Conservation (phyloP, 2,113 vertebrate species). For the Tenrec ecaudatus region DNA sequence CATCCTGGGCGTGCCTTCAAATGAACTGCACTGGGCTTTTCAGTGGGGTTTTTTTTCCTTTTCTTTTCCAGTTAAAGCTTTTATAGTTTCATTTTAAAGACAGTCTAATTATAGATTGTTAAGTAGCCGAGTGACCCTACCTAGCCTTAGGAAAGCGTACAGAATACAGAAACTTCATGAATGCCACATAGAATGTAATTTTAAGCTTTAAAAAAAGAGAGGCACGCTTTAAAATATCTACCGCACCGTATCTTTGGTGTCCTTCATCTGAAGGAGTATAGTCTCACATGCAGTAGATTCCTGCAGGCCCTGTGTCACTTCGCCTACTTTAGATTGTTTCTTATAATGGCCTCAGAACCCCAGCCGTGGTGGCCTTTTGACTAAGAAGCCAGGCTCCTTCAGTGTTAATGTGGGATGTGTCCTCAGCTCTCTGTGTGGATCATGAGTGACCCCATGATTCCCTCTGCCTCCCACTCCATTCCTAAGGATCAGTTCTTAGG, state of each 20-base stretch:
- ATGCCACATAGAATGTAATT: slow-evolving; percentile 9
- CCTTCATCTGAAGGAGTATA: slow-evolving; percentile 27
- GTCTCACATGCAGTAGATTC: slow-evolving; percentile 61
- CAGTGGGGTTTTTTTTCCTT: slow-evolving; percentile 52
- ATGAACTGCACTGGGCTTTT: slow-evolving; percentile 71
- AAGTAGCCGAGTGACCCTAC: slow-evolving; percentile 55
- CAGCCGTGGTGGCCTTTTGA: not conserved
- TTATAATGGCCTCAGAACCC: not conserved
- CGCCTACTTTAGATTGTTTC: slow-evolving; percentile 54
- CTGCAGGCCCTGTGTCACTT: slow-evolving; percentile 43
- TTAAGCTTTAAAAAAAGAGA: slow-evolving; percentile 53
- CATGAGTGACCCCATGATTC: slow-evolving; percentile 20
- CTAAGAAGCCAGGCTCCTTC: slow-evolving; percentile 31
- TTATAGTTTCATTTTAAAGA: slow-evolving; percentile 79
- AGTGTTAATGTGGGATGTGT: slow-evolving; percentile 38
- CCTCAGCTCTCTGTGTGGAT: not conserved
- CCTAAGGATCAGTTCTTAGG: not conserved
- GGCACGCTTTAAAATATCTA: slow-evolving; percentile 61
- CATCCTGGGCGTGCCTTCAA: slow-evolving; percentile 65
- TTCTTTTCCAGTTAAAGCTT: not conserved
- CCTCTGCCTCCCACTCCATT: not conserved
- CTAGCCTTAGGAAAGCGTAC: not conserved
- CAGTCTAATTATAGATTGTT: slow-evolving; percentile 66
- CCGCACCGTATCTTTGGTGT: slow-evolving; percentile 64
- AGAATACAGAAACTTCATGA: slow-evolving; percentile 56